These are phyloP conservation scores for Protomyctophum bolini DNA, from an alignment of 2,113 vertebrate genomes.

Conservation along the genomic window DNA sequence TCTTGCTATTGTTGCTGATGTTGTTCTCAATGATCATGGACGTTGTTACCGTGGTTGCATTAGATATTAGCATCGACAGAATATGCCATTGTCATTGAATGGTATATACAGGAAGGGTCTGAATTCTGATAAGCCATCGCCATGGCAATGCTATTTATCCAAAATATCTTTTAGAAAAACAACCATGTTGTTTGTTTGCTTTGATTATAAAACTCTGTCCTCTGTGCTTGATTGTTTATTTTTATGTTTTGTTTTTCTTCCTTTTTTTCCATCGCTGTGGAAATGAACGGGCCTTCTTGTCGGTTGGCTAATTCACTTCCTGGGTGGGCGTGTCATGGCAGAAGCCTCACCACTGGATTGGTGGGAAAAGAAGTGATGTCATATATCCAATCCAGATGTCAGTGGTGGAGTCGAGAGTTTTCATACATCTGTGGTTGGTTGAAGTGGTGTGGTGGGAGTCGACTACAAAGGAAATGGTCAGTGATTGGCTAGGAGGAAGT, in stretches of 20 bases:
- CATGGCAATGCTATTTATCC: constrained; percentile 17
- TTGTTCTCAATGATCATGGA: no score
- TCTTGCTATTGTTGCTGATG: no score
- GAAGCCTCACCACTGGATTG: constrained; percentile 32
- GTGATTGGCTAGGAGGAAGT: constrained; percentile 7
- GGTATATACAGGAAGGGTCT: constrained; percentile 41
- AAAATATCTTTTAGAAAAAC: constrained; percentile 78
- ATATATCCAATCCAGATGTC: constrained; percentile 50
- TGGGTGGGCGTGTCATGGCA: constrained; percentile 42
- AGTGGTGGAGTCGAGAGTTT: constrained; percentile 29
- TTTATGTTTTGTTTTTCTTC: constrained; percentile 10
- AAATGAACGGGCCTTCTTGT: constrained; percentile 83
- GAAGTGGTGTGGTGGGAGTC: neutral
- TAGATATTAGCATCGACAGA: constrained; percentile 12
- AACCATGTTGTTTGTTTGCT: constrained; percentile 81
- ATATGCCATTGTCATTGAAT: constrained; percentile 26
- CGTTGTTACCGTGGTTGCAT: no score
- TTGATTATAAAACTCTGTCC: constrained; percentile 90
- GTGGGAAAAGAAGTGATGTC: constrained; percentile 70
- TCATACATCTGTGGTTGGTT: constrained; percentile 14
- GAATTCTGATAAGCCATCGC: neutral
- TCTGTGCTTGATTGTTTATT: constrained; percentile 86
- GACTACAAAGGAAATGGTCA: constrained; percentile 25
- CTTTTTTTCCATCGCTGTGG: constrained; percentile 80
- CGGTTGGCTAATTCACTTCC: constrained; percentile 25